Conservation (phyloP, 2,113 vertebrate species). For the Lepisosteus oculatus region DNA sequence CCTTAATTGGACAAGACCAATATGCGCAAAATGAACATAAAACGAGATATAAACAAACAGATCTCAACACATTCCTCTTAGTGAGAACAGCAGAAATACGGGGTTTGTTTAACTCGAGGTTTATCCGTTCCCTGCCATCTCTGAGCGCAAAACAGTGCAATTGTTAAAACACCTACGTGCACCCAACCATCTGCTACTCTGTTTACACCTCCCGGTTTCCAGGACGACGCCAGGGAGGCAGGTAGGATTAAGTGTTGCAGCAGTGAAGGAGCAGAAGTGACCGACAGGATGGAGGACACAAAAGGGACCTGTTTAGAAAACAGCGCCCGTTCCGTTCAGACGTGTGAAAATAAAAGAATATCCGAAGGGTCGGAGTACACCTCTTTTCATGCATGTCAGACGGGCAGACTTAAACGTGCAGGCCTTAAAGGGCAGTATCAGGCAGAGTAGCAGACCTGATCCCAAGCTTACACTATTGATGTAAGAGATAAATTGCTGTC, state of each 20-base stretch:
- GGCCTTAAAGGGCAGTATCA: too few species aligned
- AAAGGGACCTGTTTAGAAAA: not conserved
- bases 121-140: not conserved
- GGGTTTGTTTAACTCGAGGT: not conserved
- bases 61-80: too few species aligned
- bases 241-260: slow-evolving; percentile 42
- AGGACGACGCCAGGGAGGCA: slow-evolving; percentile 55
- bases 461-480: too few species aligned
- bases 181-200: slow-evolving; percentile 63
- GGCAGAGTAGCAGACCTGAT: too few species aligned
- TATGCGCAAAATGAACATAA: not conserved
- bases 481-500: too few species aligned
- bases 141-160: slow-evolving; percentile 29
- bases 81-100: not conserved
- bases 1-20: not conserved
- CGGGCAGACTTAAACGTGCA: too few species aligned
- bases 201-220: slow-evolving; percentile 54
- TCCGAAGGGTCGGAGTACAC: not conserved
- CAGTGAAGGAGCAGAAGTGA: not conserved
- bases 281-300: slow-evolving; percentile 4
- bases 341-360: not conserved
- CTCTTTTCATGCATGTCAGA: too few species aligned
- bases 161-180: slow-evolving; percentile 53
- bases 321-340: not conserved
- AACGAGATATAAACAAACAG: not conserved